phyloP scores from a whole-genome alignment of 2,797 vertebrate species.

The Anabacerthia variegaticeps region DNA sequence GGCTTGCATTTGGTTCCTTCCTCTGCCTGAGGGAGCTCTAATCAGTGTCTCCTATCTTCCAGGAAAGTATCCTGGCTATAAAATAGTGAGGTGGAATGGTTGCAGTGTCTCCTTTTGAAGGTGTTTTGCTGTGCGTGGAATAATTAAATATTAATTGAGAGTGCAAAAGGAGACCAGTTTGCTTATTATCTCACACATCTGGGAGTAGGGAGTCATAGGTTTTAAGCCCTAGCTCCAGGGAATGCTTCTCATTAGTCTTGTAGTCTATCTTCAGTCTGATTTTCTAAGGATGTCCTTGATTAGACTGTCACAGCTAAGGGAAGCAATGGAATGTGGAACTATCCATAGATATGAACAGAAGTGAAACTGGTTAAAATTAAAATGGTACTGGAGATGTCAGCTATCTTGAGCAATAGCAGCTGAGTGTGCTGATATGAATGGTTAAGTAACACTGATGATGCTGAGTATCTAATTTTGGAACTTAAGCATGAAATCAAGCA shows the following conservation, averaged over 20 bases:
- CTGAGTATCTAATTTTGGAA: conserved; percentile 11
- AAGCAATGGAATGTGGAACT: conserved; percentile 21
- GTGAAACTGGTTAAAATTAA: conserved; percentile 35
- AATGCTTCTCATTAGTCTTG: not conserved
- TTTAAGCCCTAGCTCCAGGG: conserved; percentile 1
- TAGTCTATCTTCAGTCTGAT: not conserved
- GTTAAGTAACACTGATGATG: not conserved
- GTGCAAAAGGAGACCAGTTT: not conserved
- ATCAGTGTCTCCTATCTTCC: conserved; percentile 55
- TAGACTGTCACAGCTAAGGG: not conserved
- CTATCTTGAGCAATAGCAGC: conserved; percentile 23
- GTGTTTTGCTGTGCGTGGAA: conserved; percentile 10
- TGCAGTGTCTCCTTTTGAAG: conserved; percentile 17
- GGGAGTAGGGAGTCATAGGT: not conserved
- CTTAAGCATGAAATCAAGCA: not conserved
- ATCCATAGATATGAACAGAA: not conserved
- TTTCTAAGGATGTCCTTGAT: not conserved
- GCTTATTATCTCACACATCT: not conserved
- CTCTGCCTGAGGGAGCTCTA: conserved; percentile 52
- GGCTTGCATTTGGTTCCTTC: conserved; percentile 19
- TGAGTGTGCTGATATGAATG: not conserved
- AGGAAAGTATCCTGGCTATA: conserved; percentile 51
- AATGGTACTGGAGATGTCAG: not conserved
- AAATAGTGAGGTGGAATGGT: conserved; percentile 31
- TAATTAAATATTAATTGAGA: conserved; percentile 58